Base-by-base conservation (phyloP, 1,140 invertebrate species). In the Sitophilus oryzae region DNA sequence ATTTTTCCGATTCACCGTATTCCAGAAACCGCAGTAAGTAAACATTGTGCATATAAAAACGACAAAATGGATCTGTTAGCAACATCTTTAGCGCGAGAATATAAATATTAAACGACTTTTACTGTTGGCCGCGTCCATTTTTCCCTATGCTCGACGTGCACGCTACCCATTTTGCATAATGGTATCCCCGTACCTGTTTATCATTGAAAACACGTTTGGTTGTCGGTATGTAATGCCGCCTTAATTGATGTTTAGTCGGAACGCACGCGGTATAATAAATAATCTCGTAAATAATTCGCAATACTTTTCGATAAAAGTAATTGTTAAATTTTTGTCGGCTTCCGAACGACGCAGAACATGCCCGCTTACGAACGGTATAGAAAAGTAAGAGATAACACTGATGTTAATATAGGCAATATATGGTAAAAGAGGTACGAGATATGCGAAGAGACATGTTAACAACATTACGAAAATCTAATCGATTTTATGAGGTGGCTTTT, bases 281-380 rank as follows among this genome's bases (percentile, higher is more conserved):
- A 42, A 42, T 42, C 40, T 42, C 40, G 6, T 42, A 42, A 42
- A 20, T 19, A 42, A 42, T 42, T 42, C n/a, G 40, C 40, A 14
- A 42, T 18, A 19, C 19, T n/a, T 11, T 18, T 21, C 40, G n/a
- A 42, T 42, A 15, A 19, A 8, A n/a, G n/a, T 42, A 18, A 42
- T 42, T 20, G 15, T 42, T 19, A 42, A 42, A 42, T 42, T 42
- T 19, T 21, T 9, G 1, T 19, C 10, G 20, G 40, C 1, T 42
- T 18, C 19, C 40, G 9, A 16, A 3, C 3, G 35, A n/a, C 21
- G 11, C n/a, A n/a, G 19, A 9, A 19, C 21, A 19, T 38, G 36
- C 3, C 6, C 4, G 6, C 6, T 6, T 38, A 9, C 36, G 36
- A 38, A 14, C 15, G 18, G 2, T 3, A 41, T 18, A 15, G 38